Conservation (phyloP, 2,888 invertebrate genomes). For the Drosophila falleni region DNA sequence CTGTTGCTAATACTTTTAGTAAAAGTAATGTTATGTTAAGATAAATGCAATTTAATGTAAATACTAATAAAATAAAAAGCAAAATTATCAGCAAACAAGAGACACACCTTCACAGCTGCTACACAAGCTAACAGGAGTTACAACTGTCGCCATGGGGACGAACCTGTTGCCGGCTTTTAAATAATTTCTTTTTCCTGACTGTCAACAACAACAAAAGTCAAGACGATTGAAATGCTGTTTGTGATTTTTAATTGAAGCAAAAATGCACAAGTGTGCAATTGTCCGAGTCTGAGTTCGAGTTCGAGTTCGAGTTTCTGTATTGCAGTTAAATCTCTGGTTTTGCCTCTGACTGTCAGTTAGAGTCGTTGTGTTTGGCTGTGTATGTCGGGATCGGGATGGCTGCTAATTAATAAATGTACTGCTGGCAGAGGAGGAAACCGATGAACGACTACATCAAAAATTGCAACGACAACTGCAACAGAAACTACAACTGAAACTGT, state of each 20-base stretch:
- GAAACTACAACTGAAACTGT: slow-evolving; percentile 25
- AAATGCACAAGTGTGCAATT: slow-evolving; percentile 41
- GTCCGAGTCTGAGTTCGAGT: slow-evolving; percentile 11
- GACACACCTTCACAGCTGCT: slow-evolving; percentile 36
- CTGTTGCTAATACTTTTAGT: not conserved
- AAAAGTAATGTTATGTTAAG: no score
- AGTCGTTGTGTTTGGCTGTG: slow-evolving; percentile 19
- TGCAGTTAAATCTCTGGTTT: slow-evolving; percentile 32
- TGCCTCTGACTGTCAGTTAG: slow-evolving; percentile 14
- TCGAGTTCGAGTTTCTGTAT: slow-evolving; percentile 16
- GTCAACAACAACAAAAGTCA: slow-evolving; percentile 24
- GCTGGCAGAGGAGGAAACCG: slow-evolving; percentile 41
- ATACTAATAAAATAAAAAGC: slow-evolving; percentile 3
- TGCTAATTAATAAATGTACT: slow-evolving; percentile 78
- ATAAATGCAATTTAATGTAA: no score
- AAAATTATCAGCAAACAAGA: slow-evolving; percentile 10
- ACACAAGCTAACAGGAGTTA: slow-evolving; percentile 29
- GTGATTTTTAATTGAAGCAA: slow-evolving; percentile 74
- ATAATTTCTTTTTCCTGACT: slow-evolving; percentile 67
- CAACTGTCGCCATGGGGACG: slow-evolving; percentile 47
- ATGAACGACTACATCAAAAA: slow-evolving; percentile 41
- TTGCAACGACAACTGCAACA: slow-evolving; percentile 45
- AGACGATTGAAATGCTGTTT: slow-evolving; percentile 71
- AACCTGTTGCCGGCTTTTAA: slow-evolving; percentile 66
- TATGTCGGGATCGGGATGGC: slow-evolving; percentile 52